A percentile compares a stretch with the other conserved stretches of the same genome.
Evolutionary conservation across 2,113 vertebrate genomes (phyloP).

Genomic region (Elephas maximus): DNA sequence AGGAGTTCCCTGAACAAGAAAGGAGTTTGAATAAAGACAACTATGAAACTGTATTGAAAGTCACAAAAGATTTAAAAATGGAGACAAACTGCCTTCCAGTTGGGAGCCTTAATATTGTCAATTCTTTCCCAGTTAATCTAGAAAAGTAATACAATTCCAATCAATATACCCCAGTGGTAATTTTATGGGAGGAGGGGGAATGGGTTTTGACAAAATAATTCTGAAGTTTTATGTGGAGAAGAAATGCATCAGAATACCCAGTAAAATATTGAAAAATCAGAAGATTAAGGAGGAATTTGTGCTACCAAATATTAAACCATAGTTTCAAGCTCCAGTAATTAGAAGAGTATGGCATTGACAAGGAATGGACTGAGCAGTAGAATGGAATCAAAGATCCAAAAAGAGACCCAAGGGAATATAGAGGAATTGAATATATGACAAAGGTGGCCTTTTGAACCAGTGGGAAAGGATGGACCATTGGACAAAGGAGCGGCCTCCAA

Average conservation of each 20-base stretch:
- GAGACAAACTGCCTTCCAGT: background rate
- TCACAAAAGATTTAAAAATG: background rate
- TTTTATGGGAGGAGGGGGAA: background rate
- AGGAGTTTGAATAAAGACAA: background rate
- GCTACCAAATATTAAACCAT: background rate
- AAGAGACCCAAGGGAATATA: background rate
- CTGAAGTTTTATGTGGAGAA: background rate
- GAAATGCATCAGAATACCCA: background rate
- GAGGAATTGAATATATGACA: background rate
- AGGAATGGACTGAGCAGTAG: background rate
- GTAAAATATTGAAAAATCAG: background rate
- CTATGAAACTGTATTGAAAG: background rate
- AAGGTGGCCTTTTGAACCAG: background rate
- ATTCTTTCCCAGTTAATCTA: background rate
- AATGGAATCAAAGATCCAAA: background rate
- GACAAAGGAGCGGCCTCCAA: background rate
- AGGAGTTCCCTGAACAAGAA: background rate
- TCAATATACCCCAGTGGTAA: background rate
- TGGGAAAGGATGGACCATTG: background rate
- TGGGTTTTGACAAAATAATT: background rate
- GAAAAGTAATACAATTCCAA: background rate
- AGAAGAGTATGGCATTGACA: background rate
- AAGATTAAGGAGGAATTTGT: background rate
- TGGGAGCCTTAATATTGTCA: no score
- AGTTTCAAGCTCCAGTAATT: background rate